phyloP scores from a whole-genome alignment of 1,140 invertebrate genomes.

The Triops cancriformis region DNA sequence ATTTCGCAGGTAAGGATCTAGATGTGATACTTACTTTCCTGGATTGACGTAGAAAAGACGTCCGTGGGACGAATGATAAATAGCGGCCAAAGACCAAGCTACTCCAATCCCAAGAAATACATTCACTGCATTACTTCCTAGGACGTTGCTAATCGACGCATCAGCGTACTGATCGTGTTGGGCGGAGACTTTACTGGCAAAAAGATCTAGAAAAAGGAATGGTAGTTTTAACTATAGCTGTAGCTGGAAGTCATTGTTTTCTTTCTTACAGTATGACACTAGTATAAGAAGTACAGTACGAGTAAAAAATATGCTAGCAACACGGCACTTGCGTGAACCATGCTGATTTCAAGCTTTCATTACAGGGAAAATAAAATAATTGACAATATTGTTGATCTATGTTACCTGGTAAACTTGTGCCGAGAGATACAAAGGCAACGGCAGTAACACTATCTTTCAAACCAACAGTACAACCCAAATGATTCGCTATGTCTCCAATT shows the following conservation, averaged over 20 bases:
- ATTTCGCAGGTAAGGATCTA: background rate
- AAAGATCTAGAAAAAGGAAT: slow-evolving; percentile 44
- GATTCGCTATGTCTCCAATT: slow-evolving; percentile 91
- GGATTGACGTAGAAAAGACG: slow-evolving; percentile 33
- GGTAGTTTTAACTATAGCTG: too few relatives aligned
- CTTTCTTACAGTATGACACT: too few relatives aligned
- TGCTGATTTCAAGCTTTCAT: too few relatives aligned
- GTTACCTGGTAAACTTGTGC: slow-evolving; percentile 90
- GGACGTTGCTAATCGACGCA: slow-evolving; percentile 55
- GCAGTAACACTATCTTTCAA: slow-evolving; percentile 94
- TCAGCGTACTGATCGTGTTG: slow-evolving; percentile 55
- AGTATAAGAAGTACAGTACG: too few relatives aligned
- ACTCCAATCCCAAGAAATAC: slow-evolving; percentile 50
- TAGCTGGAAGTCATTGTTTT: too few relatives aligned
- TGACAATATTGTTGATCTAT: too few relatives aligned
- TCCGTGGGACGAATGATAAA: slow-evolving; percentile 35
- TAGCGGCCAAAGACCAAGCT: slow-evolving; percentile 37
- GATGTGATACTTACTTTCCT: slow-evolving; percentile 34
- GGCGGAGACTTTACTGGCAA: slow-evolving; percentile 55
- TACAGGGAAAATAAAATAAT: too few relatives aligned
- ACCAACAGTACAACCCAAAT: slow-evolving; percentile 95
- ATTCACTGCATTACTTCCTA: slow-evolving; percentile 57
- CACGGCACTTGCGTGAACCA: too few relatives aligned
- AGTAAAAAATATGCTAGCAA: too few relatives aligned
- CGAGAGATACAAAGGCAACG: slow-evolving; percentile 90